Evolutionary conservation across 2,113 vertebrate species (phyloP).

Genomic region (Indicator indicator): DNA sequence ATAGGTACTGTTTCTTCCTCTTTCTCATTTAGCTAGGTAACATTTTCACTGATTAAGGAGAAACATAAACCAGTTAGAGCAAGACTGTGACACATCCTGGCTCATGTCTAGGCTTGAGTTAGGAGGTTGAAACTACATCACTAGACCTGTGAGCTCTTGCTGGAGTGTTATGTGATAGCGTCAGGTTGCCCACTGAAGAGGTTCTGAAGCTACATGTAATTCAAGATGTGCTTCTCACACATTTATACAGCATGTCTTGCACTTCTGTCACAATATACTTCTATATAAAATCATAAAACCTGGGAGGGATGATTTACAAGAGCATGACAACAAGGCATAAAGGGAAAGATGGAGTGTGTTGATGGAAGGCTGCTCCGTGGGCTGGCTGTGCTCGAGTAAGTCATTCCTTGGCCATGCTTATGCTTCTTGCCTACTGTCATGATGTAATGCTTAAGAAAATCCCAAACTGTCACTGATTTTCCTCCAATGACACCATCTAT

Average conservation of each 20-base stretch:
- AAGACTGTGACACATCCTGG: not conserved
- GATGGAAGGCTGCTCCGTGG: not conserved
- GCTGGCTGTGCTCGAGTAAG: not conserved
- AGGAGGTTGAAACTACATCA: not conserved
- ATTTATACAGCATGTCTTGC: not conserved
- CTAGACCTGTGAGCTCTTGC: not conserved
- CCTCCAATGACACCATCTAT: not conserved
- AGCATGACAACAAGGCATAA: not conserved
- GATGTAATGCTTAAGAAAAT: not conserved
- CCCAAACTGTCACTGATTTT: not conserved
- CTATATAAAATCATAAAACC: not conserved
- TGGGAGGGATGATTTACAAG: not conserved
- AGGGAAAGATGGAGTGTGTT: not conserved
- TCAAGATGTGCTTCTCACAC: not conserved
- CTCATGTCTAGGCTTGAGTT: not conserved
- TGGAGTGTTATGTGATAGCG: not conserved
- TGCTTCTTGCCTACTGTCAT: not conserved
- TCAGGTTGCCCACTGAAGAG: not conserved
- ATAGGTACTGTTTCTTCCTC: constrained; percentile 51
- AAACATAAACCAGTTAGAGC: not conserved
- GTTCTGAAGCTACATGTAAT: not conserved
- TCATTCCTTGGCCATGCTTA: not conserved
- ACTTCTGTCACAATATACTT: not conserved
- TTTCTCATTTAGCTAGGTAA: constrained; percentile 36
- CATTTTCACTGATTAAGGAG: constrained; percentile 20